Conservation (phyloP, 1,140 invertebrate species). For the Adelges cooleyi region DNA sequence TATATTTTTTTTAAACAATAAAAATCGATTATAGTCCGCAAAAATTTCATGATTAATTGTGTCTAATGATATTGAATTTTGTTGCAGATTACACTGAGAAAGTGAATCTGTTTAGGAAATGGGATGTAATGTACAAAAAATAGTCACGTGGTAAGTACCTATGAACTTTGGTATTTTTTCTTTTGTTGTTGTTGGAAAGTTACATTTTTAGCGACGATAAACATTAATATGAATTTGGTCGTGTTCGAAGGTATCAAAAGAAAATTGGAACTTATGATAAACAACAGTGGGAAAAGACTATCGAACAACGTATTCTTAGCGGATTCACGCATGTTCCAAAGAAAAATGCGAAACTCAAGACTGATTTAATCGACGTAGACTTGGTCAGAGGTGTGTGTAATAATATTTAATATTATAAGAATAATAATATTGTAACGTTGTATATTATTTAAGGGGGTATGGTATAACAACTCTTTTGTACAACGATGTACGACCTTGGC, state of each 20-base stretch:
- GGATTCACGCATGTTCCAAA: conserved; percentile 75
- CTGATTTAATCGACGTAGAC: conserved; percentile 90
- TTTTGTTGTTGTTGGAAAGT: too few species aligned
- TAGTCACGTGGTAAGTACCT: conserved; percentile 21
- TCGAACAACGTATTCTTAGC: conserved; percentile 77
- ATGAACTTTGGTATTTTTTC: neutral
- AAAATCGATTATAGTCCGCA: too few species aligned
- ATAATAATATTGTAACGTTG: neutral
- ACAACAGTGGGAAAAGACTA: conserved; percentile 88
- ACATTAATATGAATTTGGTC: neutral
- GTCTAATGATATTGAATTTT: neutral
- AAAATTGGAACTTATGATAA: conserved; percentile 94
- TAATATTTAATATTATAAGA: too few species aligned
- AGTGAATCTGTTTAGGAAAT: conserved; percentile 24
- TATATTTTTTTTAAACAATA: too few species aligned
- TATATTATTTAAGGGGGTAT: too few species aligned
- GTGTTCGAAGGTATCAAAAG: conserved; percentile 55
- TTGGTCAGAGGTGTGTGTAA: conserved; percentile 61
- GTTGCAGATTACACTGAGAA: conserved; percentile 1
- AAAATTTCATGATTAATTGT: too few species aligned
- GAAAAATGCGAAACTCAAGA: conserved; percentile 75
- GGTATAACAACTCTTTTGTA: too few species aligned
- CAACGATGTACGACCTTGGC: neutral
- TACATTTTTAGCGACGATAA: too few species aligned
- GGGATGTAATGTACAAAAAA: conserved; percentile 28